Base-by-base conservation (phyloP, 2,113 vertebrate species). In the Ciconia boyciana region DNA sequence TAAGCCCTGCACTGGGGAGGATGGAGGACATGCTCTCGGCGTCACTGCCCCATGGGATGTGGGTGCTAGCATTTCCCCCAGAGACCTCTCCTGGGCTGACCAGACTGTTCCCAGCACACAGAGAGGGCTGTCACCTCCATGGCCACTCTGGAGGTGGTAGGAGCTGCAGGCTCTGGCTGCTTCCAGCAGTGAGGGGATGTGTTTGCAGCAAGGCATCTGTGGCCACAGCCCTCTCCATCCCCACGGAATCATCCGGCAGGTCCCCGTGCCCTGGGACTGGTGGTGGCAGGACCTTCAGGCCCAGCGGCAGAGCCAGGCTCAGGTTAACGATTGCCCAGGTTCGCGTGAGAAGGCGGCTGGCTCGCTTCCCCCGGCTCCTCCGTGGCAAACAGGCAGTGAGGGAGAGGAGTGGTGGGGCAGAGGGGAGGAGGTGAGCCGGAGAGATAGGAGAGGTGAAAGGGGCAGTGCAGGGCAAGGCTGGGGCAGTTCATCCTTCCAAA, bases 271-370 rank as follows among this genome's bases (percentile, higher is more conserved):
- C n/a, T 3, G 2, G 32, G 6, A 7, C 7, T 2, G 7, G 34
- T 2, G 79, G 65, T 74, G 39, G 60, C 92, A 43, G 72, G 90
- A 89, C 81, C 78, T 39, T 7, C 32, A 49, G n/a, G 75, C 46
- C 72, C 72, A 8, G 68, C 6, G 1, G 36, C 77, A 51, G 86
- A 78, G 89, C 70, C 74, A 57, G 74, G 69, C 39, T 76, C 77
- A 54, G 94, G 91, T 95, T 96, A 97, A 97, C 93, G 55, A 97
- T 97, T 97, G 96, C 49, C 97, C 93, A 97, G 89, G 95, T 77
- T 97, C 13, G 96, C 97, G 94, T 97, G 97, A 97, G 97, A 97
- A 97, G 89, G 77, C 2, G 1, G 65, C 79, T 95, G 94, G 96
- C 89, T 68, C 52, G 6, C 16, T 94, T 94, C 86, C 87, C 66